Evolutionary conservation across 2,888 invertebrate species (phyloP), one percentile per base, ranked within the genome.

Genomic region (Tipula lateralis): DNA sequence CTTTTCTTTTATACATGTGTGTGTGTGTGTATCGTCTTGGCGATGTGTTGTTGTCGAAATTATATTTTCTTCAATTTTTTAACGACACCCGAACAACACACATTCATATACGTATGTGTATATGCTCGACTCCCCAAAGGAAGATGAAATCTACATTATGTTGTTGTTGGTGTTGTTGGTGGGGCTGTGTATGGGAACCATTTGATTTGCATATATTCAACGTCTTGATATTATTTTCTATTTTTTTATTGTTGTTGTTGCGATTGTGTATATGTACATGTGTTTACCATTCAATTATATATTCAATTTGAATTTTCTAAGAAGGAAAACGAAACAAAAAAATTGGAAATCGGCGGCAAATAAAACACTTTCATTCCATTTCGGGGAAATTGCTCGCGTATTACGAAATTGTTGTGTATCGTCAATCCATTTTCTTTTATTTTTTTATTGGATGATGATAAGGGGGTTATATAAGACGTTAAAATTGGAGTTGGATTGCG

Each of bases 101-200:
- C 66, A 24, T 66, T 66, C 66, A 66, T 66, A 66, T 24, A 50
- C 7, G 3, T 50, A 24, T n/a, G n/a, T n/a, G n/a, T n/a, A n/a
- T n/a, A n/a, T n/a, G n/a, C n/a, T n/a, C n/a, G n/a, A 66, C 66
- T 66, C 66, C 66, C 66, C 66, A 66, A 66, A 66, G 66, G 66
- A 66, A 24, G 66, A 66, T 66, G 66, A 24, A 66, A 66, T 66
- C 66, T 66, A 66, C 24, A 66, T 66, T 1, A 24, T 9, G 66
- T 66, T 66, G 9, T 66, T 66, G 66, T 66, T 66, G 44, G 4
- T 50, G 44, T n/a, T 50, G 44, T 3, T 32, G 6, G 32, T 32
- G 16, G 44, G 4, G 44, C 16, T 50, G 9, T 66, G 66, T 66
- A 66, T 66, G 66, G 66, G 24, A 66, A 66, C 66, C 66, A 66